These are phyloP conservation scores for Drosophila ezoana DNA, from an alignment of 2,888 invertebrate genomes.

Conservation along the genomic window DNA sequence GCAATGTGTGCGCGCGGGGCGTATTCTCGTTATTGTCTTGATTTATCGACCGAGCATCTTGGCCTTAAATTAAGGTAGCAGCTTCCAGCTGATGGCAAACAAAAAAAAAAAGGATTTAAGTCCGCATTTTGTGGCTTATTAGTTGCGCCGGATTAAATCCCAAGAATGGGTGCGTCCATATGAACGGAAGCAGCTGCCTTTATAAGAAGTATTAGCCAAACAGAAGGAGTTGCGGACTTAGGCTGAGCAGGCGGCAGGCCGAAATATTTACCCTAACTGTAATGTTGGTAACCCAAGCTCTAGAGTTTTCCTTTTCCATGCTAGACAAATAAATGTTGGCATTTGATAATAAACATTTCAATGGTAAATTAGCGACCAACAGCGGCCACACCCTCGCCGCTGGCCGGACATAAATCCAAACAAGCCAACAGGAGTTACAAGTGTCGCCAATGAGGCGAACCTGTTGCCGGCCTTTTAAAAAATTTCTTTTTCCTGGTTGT, in stretches of 20 bases:
- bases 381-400: conserved; percentile 34
- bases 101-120: conserved; percentile 64
- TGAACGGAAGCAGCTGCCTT: conserved; percentile 71
- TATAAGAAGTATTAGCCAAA: conserved; percentile 13
- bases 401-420: conserved; percentile 4
- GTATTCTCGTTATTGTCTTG: conserved; percentile 64
- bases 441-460: conserved; percentile 51
- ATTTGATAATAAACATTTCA: conserved; percentile 20
- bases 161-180: conserved; percentile 53
- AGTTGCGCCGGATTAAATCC: conserved; percentile 77
- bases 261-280: neutral
- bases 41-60: conserved; percentile 54
- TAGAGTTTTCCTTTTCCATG: conserved; percentile 1
- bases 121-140: conserved; percentile 70
- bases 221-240: neutral
- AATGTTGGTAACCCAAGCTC: neutral
- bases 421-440: conserved; percentile 34
- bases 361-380: conserved; percentile 16
- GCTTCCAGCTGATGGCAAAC: conserved; percentile 11
- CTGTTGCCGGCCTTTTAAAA: conserved; percentile 61
- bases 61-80: conserved; percentile 47
- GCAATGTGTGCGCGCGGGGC: conserved; percentile 56
- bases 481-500: conserved; percentile 66
- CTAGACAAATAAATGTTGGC: conserved; percentile 19
- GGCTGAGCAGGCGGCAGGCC: neutral